Base-by-base conservation (phyloP, 2,797 vertebrate genomes). In the Phoebastria nigripes region DNA sequence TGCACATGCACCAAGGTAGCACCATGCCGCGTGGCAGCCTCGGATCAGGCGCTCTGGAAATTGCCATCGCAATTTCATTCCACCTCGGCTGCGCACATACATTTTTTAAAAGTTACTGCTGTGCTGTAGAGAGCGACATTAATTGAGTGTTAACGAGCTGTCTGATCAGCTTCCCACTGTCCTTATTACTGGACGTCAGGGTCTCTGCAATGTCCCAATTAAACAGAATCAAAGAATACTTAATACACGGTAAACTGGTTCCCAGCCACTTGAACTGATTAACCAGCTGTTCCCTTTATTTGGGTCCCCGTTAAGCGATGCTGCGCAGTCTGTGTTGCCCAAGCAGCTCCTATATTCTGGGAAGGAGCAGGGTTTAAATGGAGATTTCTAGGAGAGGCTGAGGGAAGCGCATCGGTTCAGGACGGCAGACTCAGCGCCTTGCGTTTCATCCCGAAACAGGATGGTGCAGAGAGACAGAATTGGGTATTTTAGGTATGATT, bases 131-230 rank as follows among this genome's bases (percentile, higher is more conserved):
- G 95, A 97, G 95, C 63, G 61, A 82, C 97, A 97, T 98, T 98
- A 98, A 98, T 97, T 98, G 98, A 97, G 97, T 97, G 98, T 98
- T 98, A 98, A 98, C 42, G 85, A 98, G 97, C 96, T 97, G 97
- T 97, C 97, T 97, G 97, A 97, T 97, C 97, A 91, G 96, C 96
- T 97, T 97, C 96, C 93, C 97, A 97, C 92, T 90, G 96, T 96
- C 94, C 95, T 93, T 93, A 97, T 97, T 97, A 96, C 88, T 54
- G 96, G 97, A 77, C 96, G 55, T 96, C 93, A 69, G 97, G 97
- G 96, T 93, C 93, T 81, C 95, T 31, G 87, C 96, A 78, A 98
- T 84, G 95, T 95, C 96, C 96, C 97, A 71, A 61, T 93, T 96
- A 97, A 90, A 95, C 15, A 33, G 89, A 96, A 93, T 93, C 90